Base-by-base conservation (phyloP, 2,113 vertebrate genomes). In the Labeo catla region DNA sequence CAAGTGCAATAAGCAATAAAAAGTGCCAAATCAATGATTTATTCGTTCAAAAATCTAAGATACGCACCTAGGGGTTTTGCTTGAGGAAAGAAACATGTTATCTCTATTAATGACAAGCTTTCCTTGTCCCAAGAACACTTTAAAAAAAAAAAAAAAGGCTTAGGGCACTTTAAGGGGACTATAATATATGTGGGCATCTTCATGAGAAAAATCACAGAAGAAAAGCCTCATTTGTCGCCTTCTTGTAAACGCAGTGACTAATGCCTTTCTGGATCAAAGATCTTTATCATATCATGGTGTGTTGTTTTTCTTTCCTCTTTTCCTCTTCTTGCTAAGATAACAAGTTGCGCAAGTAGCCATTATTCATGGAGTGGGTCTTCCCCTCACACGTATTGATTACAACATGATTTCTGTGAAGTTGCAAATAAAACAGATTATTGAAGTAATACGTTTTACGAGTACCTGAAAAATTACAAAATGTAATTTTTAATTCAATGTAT, bases 301-400 rank as follows among this genome's bases (percentile, higher is more conserved):
- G 21, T 73, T 80, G 23, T 88, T 68, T 47, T 86, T 81, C 70
- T 57, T 76, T 45, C 79, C 21, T 57, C 47, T 34, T 47, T 72
- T 65, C 63, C 23, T 74, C n/a, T 34, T 34, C 12, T 13, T 68
- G 39, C 57, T 23, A 54, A 84, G 72, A 50, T 54, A 82, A 88
- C 87, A 82, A 80, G 87, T 90, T 74, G 66, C 77, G 82, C 83
- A 89, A 89, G 81, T 61, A n/a, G 76, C 77, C 68, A 79, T 85
- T 61, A 81, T 59, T 86, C 84, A 90, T 54, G 19, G 8, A 21
- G 77, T 76, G 43, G 23, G 50, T 88, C 52, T 61, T 81, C 84
- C 68, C 45, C 74, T 74, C 39, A 15, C 34, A 19, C 4, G 49
- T 61, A 43, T 76, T 68, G 66, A 89, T 84, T 81, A 84, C 87